Base-by-base conservation (phyloP, 2,888 invertebrate genomes). In the Cataglyphis cursor region DNA sequence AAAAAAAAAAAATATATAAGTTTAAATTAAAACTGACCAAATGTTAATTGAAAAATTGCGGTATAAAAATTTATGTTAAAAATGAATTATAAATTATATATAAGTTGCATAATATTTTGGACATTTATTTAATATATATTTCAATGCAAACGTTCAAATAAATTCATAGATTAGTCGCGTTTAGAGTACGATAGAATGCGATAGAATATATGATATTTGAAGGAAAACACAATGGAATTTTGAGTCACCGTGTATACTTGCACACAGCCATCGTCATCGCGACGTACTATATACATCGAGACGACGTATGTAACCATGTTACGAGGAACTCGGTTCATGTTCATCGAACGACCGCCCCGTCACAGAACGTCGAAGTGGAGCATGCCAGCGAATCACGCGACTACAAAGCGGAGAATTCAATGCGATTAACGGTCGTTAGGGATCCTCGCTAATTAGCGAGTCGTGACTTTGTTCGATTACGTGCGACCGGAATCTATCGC, bases 401-500 rank as follows among this genome's bases (percentile, higher is more conserved):
- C 65, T 21, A 75, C 81, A 73, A 81, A 75, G 68, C 82, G 65
- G 72, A 82, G 73, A 81, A 89, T 86, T 87, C 84, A 86, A 86
- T 70, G 61, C 82, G 88, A 86, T 89, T 88, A 89, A 84, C 89
- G 86, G 64, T 81, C 83, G 80, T 89, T 88, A 86, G 82, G 66
- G 64, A 84, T 72, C 54, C 68, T 74, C 61, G 78, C 84, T 86
- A 89, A 89, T 89, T 89, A 89, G 76, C 75, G 51, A 70, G 1
- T 82, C 61, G 72, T 74, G 81, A 74, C 41, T 64, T 64, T n/a
- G 81, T 51, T 51, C 81, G 74, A 75, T 80, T 72, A 72, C 24
- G 0, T 18, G 44, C n/a, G 48, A n/a, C 8, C 24, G 24, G 44
- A 70, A 61, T 44, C 10, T 59, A 12, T 80, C 35, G 21, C 8